Percentiles rank a stretch among this genome's conserved stretches.
phyloP scores from a whole-genome alignment of 2,888 invertebrate species.

The Callyntrura sp. region DNA sequence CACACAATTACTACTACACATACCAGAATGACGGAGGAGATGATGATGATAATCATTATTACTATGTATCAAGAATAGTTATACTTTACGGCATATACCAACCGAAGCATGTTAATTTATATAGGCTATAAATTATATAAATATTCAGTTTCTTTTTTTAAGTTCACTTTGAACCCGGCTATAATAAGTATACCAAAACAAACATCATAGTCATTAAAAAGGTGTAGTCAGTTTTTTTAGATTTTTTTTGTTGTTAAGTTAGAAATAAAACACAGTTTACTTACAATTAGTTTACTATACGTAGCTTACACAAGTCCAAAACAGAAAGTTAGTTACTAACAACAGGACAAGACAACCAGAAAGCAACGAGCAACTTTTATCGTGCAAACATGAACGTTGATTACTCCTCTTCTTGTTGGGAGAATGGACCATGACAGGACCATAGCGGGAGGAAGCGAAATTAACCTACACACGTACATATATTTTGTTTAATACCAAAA shows the following conservation, averaged over 20 bases:
- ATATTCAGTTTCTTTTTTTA: constrained; percentile 2
- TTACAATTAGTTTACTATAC: neutral
- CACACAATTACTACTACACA: constrained; percentile 2
- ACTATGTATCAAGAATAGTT: neutral
- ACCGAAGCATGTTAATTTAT: neutral
- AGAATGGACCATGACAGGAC: constrained; percentile 42
- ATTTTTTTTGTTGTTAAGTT: constrained; percentile 33
- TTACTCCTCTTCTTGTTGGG: neutral
- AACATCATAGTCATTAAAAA: constrained; percentile 31
- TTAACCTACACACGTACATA: neutral
- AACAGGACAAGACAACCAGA: neutral
- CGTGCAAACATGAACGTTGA: neutral
- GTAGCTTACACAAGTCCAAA: neutral
- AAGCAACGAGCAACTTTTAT: constrained; percentile 5
- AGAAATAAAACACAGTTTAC: neutral
- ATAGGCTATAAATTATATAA: constrained; percentile 8
- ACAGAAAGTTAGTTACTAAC: constrained; percentile 14
- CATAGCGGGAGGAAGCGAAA: constrained; percentile 1
- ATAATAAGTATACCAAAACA: constrained; percentile 15
- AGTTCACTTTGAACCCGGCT: neutral
- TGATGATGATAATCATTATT: constrained; percentile 38
- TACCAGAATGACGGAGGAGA: constrained; percentile 29
- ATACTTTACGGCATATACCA: neutral
- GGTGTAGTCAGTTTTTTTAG: constrained; percentile 28
- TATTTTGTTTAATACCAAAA: neutral